phyloP scores from a whole-genome alignment of 2,113 vertebrate genomes.

The Todiramphus saurophagus region DNA sequence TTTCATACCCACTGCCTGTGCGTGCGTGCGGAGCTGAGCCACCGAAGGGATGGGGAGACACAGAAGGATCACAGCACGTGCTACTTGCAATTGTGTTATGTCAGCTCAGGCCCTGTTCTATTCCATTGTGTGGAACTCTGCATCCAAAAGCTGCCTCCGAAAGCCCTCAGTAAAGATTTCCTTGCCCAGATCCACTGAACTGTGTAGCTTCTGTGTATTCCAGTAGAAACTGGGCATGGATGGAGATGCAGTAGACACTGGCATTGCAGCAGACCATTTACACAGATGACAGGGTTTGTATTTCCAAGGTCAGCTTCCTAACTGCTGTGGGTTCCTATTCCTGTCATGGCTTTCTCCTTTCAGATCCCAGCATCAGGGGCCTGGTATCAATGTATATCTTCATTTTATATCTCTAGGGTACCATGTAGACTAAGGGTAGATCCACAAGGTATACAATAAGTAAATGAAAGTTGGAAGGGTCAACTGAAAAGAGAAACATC shows the following conservation, averaged over 20 bases:
- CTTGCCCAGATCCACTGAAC: neutral
- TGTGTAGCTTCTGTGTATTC: neutral
- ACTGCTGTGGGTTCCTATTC: neutral
- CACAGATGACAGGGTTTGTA: neutral
- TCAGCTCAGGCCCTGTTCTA: neutral
- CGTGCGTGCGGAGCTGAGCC: neutral
- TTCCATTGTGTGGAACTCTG: neutral
- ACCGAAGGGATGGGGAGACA: neutral
- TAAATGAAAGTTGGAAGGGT: neutral
- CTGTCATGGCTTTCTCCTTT: neutral
- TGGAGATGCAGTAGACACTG: neutral
- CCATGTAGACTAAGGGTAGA: neutral
- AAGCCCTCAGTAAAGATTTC: neutral
- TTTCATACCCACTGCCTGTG: neutral
- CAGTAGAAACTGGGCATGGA: rapidly evolving
- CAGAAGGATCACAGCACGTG: neutral
- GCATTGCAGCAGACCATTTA: neutral
- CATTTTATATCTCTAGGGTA: neutral
- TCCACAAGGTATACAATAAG: neutral
- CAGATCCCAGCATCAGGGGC: neutral
- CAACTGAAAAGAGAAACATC: neutral
- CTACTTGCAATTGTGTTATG: neutral
- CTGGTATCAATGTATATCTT: neutral
- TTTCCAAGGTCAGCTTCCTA: neutral
- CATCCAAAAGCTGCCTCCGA: neutral